These are phyloP conservation scores for Acrossocheilus wenchowensis DNA, from an alignment of 2,797 vertebrate species.

Conservation along the genomic window DNA sequence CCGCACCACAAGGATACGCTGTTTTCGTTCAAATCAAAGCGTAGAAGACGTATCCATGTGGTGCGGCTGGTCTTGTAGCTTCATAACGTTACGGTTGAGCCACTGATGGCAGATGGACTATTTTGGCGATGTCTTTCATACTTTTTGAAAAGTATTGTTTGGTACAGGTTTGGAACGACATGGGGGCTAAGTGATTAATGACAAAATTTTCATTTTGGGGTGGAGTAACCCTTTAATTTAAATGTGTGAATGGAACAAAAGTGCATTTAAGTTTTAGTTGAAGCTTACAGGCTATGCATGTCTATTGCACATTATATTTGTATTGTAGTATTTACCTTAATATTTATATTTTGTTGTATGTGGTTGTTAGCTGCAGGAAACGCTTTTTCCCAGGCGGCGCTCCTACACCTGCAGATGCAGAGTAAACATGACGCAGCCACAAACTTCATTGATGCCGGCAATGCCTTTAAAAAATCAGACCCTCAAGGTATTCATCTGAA, in stretches of 20 bases:
- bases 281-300: background rate
- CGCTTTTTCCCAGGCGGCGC: slow-evolving; percentile 90
- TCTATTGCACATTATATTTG: background rate
- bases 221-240: background rate
- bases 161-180: too few species aligned
- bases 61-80: too few species aligned
- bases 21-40: too few species aligned
- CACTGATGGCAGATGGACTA: too few species aligned
- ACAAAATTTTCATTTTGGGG: too few species aligned
- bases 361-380: slow-evolving; percentile 86
- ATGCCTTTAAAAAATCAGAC: slow-evolving; percentile 95
- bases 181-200: too few species aligned
- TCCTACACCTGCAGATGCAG: slow-evolving; percentile 91
- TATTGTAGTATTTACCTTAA: background rate
- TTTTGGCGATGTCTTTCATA: too few species aligned
- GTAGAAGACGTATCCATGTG: too few species aligned
- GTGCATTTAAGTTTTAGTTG: background rate
- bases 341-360: background rate
- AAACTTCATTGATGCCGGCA: slow-evolving; percentile 92
- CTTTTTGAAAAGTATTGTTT: too few species aligned
- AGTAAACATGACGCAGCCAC: slow-evolving; percentile 94
- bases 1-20: too few species aligned
- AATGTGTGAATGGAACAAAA: background rate
- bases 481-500: slow-evolving; percentile 83
- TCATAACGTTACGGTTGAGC: too few species aligned